Evolutionary conservation across 2,888 invertebrate genomes (phyloP).

Genomic region (Trimorus sp.): DNA sequence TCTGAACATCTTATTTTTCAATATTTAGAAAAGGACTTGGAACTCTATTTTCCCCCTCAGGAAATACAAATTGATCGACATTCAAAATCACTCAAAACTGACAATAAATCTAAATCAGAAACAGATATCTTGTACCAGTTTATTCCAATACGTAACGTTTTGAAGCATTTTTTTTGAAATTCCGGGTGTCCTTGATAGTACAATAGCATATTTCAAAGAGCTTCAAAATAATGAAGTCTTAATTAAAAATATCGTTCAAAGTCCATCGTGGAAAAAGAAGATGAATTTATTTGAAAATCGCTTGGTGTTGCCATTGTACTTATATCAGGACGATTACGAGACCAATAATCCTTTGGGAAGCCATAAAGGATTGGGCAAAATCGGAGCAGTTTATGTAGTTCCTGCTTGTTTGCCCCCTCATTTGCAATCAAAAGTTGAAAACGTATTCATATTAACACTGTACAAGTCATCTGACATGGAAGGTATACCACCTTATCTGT

Average conservation of each 20-base stretch:
- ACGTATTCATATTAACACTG: slow-evolving; percentile 29
- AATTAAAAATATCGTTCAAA: slow-evolving; percentile 15
- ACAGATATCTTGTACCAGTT: slow-evolving; percentile 17
- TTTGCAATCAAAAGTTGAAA: slow-evolving; percentile 43
- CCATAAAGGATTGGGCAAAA: slow-evolving; percentile 23
- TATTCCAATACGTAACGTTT: slow-evolving; percentile 6
- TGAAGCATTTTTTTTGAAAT: slow-evolving; percentile 41
- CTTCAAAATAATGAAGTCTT: slow-evolving; percentile 18
- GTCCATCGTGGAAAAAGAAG: slow-evolving; percentile 2
- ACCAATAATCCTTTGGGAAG: too few relatives aligned
- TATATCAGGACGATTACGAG: slow-evolving; percentile 14
- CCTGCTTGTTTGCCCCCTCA: slow-evolving; percentile 36
- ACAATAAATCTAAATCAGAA: background rate
- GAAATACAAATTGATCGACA: slow-evolving; percentile 21
- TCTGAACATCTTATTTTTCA: slow-evolving; percentile 7
- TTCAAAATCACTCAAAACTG: background rate
- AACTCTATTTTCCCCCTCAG: slow-evolving; percentile 26
- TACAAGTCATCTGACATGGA: slow-evolving; percentile 32
- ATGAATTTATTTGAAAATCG: background rate
- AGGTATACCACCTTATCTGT: slow-evolving; percentile 3
- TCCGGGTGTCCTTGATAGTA: slow-evolving; percentile 31
- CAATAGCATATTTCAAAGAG: slow-evolving; percentile 5
- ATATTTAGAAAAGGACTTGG: slow-evolving; percentile 17
- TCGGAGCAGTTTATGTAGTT: slow-evolving; percentile 23
- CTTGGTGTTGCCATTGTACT: background rate